Evolutionary conservation across 2,888 invertebrate species (phyloP).

Genomic region (Dendrolimus houi): DNA sequence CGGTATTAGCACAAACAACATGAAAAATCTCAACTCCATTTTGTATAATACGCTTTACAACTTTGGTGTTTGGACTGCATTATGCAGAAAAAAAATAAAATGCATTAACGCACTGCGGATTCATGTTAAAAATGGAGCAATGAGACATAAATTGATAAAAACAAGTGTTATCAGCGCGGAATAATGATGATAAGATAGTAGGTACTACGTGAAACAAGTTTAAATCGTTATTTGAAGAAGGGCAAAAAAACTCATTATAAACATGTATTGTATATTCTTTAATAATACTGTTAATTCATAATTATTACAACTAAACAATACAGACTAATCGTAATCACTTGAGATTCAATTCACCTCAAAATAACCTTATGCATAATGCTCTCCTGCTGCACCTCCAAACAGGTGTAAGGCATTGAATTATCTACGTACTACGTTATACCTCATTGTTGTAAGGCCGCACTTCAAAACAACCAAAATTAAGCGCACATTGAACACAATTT

Average conservation of each 20-base stretch:
- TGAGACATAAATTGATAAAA: constrained; percentile 45
- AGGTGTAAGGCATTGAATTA: too few relatives aligned
- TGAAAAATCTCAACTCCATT: constrained; percentile 40
- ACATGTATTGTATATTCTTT: neutral
- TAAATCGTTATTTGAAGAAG: too few relatives aligned
- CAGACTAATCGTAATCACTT: too few relatives aligned
- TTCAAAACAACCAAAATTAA: too few relatives aligned
- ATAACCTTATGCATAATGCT: too few relatives aligned
- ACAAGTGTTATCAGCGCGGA: constrained; percentile 39
- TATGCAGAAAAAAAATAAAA: constrained; percentile 27
- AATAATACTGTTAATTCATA: neutral
- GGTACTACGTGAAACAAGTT: too few relatives aligned
- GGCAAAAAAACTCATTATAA: neutral
- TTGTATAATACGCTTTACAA: constrained; percentile 22
- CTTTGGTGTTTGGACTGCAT: constrained; percentile 31
- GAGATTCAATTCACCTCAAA: too few relatives aligned
- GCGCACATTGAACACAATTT: too few relatives aligned
- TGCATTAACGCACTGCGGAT: constrained; percentile 31
- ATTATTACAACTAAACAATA: too few relatives aligned
- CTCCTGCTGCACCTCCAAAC: too few relatives aligned
- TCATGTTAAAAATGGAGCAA: constrained; percentile 48
- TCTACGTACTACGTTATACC: too few relatives aligned
- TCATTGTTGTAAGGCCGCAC: too few relatives aligned
- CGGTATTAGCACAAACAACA: constrained; percentile 23
- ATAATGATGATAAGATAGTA: constrained; percentile 42